These are phyloP conservation scores for Cinclus cinclus DNA, from an alignment of 2,113 vertebrate genomes.

Conservation along the genomic window DNA sequence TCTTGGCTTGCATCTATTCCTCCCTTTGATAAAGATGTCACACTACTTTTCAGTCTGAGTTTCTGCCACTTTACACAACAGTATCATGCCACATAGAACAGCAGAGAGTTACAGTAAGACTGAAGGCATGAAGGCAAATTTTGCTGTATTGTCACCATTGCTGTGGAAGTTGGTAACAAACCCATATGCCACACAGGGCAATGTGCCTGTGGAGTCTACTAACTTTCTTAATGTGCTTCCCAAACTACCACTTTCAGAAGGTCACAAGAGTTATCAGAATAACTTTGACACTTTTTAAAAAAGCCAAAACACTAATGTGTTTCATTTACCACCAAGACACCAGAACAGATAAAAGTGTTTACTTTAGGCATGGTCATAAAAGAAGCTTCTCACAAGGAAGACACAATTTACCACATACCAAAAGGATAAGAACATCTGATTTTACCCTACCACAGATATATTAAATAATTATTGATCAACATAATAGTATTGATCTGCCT, in stretches of 20 bases:
- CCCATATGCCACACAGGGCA: background rate
- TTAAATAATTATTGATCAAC: background rate
- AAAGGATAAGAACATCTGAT: background rate
- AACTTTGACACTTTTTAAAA: background rate
- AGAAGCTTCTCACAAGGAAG: background rate
- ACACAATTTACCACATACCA: background rate
- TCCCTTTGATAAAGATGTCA: background rate
- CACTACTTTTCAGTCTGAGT: background rate
- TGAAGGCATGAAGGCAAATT: background rate
- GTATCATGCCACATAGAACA: background rate
- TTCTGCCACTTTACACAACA: background rate
- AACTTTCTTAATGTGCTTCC: background rate
- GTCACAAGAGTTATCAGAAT: background rate
- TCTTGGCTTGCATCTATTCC: background rate
- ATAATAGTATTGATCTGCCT: background rate
- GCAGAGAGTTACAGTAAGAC: background rate
- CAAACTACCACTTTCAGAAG: background rate
- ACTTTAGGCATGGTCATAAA: background rate
- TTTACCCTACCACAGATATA: background rate
- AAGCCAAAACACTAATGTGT: background rate
- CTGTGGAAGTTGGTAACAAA: background rate
- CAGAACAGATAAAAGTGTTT: background rate
- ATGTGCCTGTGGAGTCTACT: background rate
- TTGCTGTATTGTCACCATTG: background rate
- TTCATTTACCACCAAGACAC: background rate